Evolutionary conservation across 2,113 vertebrate species (phyloP), one percentile per base, ranked within the genome.

Genomic region (Coreoperca whiteheadi): DNA sequence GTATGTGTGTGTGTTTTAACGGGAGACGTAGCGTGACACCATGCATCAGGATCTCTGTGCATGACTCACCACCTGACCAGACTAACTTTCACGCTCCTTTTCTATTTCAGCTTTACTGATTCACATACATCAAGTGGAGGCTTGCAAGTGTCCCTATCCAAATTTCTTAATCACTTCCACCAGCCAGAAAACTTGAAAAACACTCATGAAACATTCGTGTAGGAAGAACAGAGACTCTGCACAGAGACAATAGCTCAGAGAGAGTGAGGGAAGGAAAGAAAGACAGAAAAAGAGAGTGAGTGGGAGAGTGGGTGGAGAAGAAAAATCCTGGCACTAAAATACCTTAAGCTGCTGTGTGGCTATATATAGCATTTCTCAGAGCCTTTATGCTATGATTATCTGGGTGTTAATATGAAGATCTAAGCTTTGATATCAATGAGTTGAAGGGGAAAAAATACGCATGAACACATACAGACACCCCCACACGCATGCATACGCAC

Each of bases 321-420:
- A 88, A 85, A 88, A 87, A 88, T 77, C 77, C 76, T 41, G 81
- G 54, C 77, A 81, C 70, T 88, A 83, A 90, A 87, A 91, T 89
- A 91, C 82, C 86, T 81, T 82, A 90, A 90, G 87, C 87, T 85
- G 88, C 81, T 85, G 84, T 82, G 79, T 70, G 79, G 77, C 76
- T 94, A 94, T 90, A 88, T 90, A 90, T 90, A 93, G 82, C 72
- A 20, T 78, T 50, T 81, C 39, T 84, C 48, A 82, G 82, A 79
- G 83, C 80, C 78, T 86, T 64, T 82, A 78, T 84, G 72, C 78
- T 84, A 48, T 91, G 89, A 89, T 91, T 79, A 89, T 85, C 90
- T 91, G 89, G 80, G 90, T 80, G 79, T 92, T 92, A 89, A 92
- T 87, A 89, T 90, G 84, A 84, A 90, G 83, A 93, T 90, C 84